These are phyloP conservation scores for Xestia rhomboidea DNA, from an alignment of 2,888 invertebrate genomes.

Conservation along the genomic window DNA sequence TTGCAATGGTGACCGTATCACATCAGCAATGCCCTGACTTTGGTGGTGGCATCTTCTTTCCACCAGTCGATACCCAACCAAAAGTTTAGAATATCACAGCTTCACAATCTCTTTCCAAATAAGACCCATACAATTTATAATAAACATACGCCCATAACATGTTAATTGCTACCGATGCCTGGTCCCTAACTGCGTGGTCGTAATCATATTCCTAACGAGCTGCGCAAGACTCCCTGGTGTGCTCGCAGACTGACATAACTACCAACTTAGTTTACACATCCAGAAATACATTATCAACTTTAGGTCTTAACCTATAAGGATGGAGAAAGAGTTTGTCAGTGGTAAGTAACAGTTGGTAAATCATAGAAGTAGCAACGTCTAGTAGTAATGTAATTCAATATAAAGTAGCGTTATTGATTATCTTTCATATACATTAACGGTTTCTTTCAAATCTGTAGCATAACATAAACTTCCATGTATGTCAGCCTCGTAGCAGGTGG, in stretches of 20 bases:
- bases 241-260: constrained; percentile 32
- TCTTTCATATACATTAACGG: constrained; percentile 46
- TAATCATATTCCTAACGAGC: constrained; percentile 66
- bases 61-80: neutral
- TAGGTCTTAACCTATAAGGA: neutral
- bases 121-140: constrained; percentile 13
- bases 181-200: constrained; percentile 52
- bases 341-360: constrained; percentile 15
- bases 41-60: neutral
- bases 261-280: constrained; percentile 3
- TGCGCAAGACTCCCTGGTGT: constrained; percentile 54
- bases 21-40: neutral
- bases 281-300: constrained; percentile 9
- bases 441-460: neutral
- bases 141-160: constrained; percentile 55
- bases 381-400: constrained; percentile 51
- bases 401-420: constrained; percentile 38
- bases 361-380: constrained; percentile 35
- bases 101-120: constrained; percentile 5
- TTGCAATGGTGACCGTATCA: neutral
- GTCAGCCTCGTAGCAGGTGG: neutral
- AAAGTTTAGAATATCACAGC: neutral
- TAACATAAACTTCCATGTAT: neutral
- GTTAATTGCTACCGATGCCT: constrained; percentile 68
- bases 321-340: neutral